Evolutionary conservation across 2,797 vertebrate genomes (phyloP).

Genomic region (Dromococcyx pavoninus): DNA sequence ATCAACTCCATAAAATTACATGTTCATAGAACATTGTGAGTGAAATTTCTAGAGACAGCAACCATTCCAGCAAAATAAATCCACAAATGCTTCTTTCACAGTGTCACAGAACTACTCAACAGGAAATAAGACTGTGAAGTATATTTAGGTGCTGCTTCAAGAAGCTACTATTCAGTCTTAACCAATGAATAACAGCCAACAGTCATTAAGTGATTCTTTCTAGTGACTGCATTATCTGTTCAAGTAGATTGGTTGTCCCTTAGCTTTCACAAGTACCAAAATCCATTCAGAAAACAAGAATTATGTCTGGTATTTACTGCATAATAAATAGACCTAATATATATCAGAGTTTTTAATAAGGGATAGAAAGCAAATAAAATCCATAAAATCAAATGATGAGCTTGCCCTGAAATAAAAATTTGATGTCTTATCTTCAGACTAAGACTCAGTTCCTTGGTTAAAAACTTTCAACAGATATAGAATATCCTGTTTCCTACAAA

Average conservation of each 20-base stretch:
- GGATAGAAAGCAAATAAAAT: neutral
- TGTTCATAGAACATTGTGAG: neutral
- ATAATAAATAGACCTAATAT: neutral
- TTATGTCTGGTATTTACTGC: neutral
- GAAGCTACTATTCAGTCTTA: neutral
- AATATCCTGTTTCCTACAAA: neutral
- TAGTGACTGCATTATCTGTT: neutral
- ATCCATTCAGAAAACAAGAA: neutral
- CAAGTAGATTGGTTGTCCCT: neutral
- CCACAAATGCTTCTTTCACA: neutral
- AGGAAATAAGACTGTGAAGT: neutral
- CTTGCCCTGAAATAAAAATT: neutral
- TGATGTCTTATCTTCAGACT: neutral
- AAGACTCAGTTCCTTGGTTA: neutral
- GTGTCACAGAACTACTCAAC: neutral
- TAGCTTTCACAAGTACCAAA: neutral
- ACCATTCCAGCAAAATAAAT: neutral
- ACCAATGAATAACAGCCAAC: too few species aligned
- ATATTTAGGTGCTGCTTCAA: neutral
- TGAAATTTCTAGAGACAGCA: neutral
- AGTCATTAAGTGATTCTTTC: neutral
- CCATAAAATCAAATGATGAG: neutral
- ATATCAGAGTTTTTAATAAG: neutral
- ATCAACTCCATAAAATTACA: neutral
- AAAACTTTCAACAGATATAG: neutral